Percentiles rank a stretch among this genome's conserved stretches.
Evolutionary conservation across 1,140 invertebrate species (phyloP).

Genomic region (Thaumatotibia leucotreta): DNA sequence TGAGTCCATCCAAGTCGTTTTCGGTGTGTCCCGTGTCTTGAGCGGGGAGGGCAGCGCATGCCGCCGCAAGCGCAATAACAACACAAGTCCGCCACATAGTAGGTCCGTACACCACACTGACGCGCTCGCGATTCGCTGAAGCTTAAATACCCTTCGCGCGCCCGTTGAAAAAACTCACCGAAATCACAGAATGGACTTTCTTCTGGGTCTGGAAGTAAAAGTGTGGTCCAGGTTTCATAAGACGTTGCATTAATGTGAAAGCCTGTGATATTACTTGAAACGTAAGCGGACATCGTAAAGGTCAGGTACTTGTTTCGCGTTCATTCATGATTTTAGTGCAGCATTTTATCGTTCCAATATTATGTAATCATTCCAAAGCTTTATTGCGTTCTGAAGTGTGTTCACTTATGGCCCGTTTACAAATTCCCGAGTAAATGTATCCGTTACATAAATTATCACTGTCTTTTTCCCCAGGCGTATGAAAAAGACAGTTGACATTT

Average conservation of each 20-base stretch:
- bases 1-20: slow-evolving; percentile 86
- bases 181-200: slow-evolving; percentile 60
- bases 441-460: too few relatives aligned
- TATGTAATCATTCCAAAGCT: background rate
- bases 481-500: too few relatives aligned
- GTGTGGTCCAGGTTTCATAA: slow-evolving; percentile 67
- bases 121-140: slow-evolving; percentile 31
- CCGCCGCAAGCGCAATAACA: slow-evolving; percentile 73
- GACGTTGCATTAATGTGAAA: slow-evolving; percentile 45
- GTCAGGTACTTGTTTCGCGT: slow-evolving; percentile 20
- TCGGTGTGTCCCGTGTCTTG: slow-evolving; percentile 81
- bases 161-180: slow-evolving; percentile 42
- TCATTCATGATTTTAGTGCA: background rate
- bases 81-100: slow-evolving; percentile 64
- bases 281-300: slow-evolving; percentile 42
- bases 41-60: slow-evolving; percentile 79
- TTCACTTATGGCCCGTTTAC: too few relatives aligned
- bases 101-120: slow-evolving; percentile 31
- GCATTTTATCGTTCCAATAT: background rate
- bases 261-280: slow-evolving; percentile 24
- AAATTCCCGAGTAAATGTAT: too few relatives aligned
- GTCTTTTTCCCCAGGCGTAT: too few relatives aligned
- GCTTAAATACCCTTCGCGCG: slow-evolving; percentile 61
- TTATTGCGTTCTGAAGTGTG: background rate
- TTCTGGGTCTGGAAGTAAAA: slow-evolving; percentile 62